Conservation (phyloP, 2,113 vertebrate genomes). For the Galbula dea region DNA sequence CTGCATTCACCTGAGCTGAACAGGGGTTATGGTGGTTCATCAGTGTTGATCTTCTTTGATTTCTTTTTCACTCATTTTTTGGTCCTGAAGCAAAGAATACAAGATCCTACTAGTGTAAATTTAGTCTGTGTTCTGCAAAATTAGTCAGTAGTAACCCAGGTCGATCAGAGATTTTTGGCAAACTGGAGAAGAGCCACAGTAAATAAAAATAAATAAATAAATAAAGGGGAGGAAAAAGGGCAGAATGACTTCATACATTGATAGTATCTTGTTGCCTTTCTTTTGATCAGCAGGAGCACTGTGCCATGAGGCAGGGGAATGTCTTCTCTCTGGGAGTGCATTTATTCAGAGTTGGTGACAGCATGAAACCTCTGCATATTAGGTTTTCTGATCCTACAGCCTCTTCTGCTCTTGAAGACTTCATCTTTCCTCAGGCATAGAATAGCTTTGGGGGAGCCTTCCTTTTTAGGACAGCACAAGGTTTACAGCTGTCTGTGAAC, state of each 20-base stretch:
- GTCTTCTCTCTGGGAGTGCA: conserved; percentile 3
- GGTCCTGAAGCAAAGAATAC: neutral
- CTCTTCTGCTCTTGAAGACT: neutral
- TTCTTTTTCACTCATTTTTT: neutral
- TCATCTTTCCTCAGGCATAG: neutral
- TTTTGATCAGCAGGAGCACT: conserved; percentile 26
- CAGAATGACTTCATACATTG: neutral
- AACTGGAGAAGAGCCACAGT: neutral
- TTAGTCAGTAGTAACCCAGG: neutral
- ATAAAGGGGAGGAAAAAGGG: neutral
- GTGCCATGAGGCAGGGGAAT: neutral
- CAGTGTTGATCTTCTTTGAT: neutral
- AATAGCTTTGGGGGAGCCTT: neutral
- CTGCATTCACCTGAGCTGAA: neutral
- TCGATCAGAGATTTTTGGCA: neutral
- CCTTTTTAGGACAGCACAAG: neutral
- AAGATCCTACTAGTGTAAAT: neutral
- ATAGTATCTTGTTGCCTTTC: conserved; percentile 3
- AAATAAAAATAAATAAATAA: no score
- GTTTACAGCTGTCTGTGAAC: neutral
- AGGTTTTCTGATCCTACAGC: neutral
- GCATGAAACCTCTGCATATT: neutral
- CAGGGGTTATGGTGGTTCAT: neutral
- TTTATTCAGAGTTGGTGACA: conserved; percentile 37
- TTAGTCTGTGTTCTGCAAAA: neutral